Evolutionary conservation across 2,797 vertebrate genomes (phyloP), one percentile per base, ranked within the genome.

Genomic region (Thunnus albacares): DNA sequence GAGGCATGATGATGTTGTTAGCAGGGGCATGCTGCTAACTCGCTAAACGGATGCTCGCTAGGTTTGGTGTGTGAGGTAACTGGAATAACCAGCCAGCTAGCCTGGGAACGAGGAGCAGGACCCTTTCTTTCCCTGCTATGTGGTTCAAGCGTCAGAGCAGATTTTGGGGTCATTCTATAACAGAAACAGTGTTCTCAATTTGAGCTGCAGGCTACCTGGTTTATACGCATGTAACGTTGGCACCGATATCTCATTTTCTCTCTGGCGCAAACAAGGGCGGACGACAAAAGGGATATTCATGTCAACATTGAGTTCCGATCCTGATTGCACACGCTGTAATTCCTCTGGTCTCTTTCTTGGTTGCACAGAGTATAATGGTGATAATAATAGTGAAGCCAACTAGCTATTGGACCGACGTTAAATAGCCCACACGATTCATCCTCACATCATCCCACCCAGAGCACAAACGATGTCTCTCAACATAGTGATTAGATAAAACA

Each of bases 1-100:
- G 66, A 68, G 33, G 38, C 68, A 82, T 68, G 67, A 43, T 12
- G 55, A 35, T 81, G 80, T 38, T 82, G 76, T 64, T 61, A 68
- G 79, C 83, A 70, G 14, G 38, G 28, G 71, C 72, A 77, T 53
- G 62, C 14, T 52, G 85, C 73, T 90, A 89, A 80, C 75, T 84
- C 38, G 69, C 65, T 71, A 52, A 66, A 67, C 71, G 79, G 72
- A 67, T 75, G 35, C 33, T 80, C 35, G 57, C 52, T 68, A 15
- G 33, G 65, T 80, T 63, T 79, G 24, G n/a, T 77, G 55, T 79
- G 75, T 45, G 61, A 65, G 70, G 47, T 30, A 82, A 80, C 69
- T 55, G 77, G 72, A 73, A 67, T 17, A 73, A 45, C n/a, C 63
- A 52, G 57, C 24, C 52, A 78, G 71, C 20, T 70, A 71, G 33